Base-by-base conservation (phyloP, 2,888 invertebrate species). In the Euzophera pinguis region DNA sequence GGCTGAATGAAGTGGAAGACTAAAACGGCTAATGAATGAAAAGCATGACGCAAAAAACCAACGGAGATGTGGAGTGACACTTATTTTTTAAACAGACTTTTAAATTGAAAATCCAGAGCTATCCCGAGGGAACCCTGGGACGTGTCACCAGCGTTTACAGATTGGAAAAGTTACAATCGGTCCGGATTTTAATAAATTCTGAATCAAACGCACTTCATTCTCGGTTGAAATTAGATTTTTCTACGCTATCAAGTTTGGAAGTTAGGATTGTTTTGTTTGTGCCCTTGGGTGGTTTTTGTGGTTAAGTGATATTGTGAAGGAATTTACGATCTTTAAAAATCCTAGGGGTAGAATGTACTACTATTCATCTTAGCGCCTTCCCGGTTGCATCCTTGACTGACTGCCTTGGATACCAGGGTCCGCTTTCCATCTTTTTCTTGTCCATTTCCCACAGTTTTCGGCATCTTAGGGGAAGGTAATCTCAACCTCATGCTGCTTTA, bases 141-240 rank as follows among this genome's bases (percentile, higher is more conserved):
- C 35, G 35, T 35, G 51, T 51, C 51, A 51, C 51, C 32, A 43
- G 12, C 50, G 35, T 43, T 56, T 42, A 58, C 60, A 58, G 57
- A 60, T 60, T 60, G 57, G 53, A 53, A 60, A 60, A 60, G 54
- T 60, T 60, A n/a, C 50, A 47, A 45, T 37, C 51, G 22, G 35
- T 34, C 34, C 34, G 56, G 47, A 63, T 64, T 68, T 70, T 65
- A 63, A 66, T 70, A 69, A 69, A 69, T 65, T 61, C 54, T 34
- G 62, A 68, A 66, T 67, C 59, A 67, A 61, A 61, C 56, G 52
- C 62, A 61, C 61, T 63, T 58, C 53, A 64, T 63, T 63, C 55
- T 60, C 54, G 38, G 56, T 64, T 55, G 57, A 63, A 69, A 71
- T 71, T 66, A 67, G 63, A 63, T 69, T 66, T 57, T 53, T 42